Evolutionary conservation across 2,888 invertebrate species (phyloP).

Genomic region (Torymus aiolomorphi): DNA sequence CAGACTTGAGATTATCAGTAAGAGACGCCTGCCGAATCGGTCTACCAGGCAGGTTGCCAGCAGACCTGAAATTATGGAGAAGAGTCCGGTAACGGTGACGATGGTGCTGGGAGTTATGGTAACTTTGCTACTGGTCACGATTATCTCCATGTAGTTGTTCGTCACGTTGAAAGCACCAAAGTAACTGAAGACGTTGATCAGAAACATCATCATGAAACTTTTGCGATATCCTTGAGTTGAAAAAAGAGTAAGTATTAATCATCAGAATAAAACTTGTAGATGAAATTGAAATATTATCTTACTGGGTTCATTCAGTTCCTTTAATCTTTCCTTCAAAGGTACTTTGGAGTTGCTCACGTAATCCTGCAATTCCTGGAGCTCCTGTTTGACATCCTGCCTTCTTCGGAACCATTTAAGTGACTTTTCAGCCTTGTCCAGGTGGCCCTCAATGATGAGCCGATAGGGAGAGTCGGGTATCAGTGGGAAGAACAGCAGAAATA

Average conservation of each 20-base stretch:
- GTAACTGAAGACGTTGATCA: conserved; percentile 78
- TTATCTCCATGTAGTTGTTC: conserved; percentile 74
- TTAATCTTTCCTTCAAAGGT: conserved; percentile 61
- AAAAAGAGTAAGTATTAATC: background rate
- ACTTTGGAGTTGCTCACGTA: conserved; percentile 63
- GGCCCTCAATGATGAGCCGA: conserved; percentile 66
- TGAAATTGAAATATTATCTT: conserved; percentile 6
- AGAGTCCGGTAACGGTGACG: conserved; percentile 77
- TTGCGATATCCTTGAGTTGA: conserved; percentile 70
- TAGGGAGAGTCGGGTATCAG: conserved; percentile 73
- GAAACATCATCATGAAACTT: conserved; percentile 73
- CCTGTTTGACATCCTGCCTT: conserved; percentile 66
- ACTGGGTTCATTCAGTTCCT: conserved; percentile 66
- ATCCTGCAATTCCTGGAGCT: conserved; percentile 68
- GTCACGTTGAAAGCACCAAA: conserved; percentile 75
- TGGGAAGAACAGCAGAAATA: conserved; percentile 68
- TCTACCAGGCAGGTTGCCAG: conserved; percentile 76
- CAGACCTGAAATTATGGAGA: conserved; percentile 76
- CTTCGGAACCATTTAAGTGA: conserved; percentile 71
- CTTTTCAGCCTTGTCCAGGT: conserved; percentile 67
- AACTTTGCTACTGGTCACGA: conserved; percentile 71
- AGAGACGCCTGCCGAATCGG: conserved; percentile 75
- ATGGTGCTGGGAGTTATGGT: conserved; percentile 71
- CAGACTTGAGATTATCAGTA: conserved; percentile 75
- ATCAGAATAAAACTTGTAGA: background rate